Percentiles rank a stretch among this genome's conserved stretches.
phyloP scores from a whole-genome alignment of 2,797 vertebrate species.

The Miichthys miiuy region DNA sequence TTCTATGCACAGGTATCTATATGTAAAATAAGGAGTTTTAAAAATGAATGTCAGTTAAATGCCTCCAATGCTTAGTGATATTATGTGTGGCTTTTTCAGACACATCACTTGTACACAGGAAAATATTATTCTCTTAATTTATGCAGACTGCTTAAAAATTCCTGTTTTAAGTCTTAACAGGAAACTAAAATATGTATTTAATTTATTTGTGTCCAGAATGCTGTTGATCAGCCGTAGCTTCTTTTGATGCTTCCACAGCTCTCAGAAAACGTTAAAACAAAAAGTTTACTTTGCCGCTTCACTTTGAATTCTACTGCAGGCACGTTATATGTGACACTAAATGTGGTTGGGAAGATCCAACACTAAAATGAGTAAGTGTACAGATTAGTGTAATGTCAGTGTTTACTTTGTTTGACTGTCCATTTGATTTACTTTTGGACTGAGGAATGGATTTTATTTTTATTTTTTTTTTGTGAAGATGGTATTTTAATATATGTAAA shows the following conservation, averaged over 20 bases:
- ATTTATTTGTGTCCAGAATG: constrained; percentile 76
- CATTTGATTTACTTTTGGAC: constrained; percentile 62
- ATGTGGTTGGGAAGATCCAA: constrained; percentile 50
- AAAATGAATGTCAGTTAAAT: constrained; percentile 75
- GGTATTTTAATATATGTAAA: constrained; percentile 97
- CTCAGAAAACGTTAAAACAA: constrained; percentile 30
- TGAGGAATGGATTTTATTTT: constrained; percentile 80
- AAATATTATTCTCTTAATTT: constrained; percentile 81
- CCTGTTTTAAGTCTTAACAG: constrained; percentile 52
- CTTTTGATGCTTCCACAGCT: constrained; percentile 64
- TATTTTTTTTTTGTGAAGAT: constrained; percentile 77
- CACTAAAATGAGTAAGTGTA: constrained; percentile 63
- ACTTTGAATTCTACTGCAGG: constrained; percentile 55
- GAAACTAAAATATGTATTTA: constrained; percentile 66
- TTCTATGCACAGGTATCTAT: constrained; percentile 82
- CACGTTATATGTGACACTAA: constrained; percentile 67
- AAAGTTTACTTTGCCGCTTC: constrained; percentile 53
- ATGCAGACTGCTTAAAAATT: constrained; percentile 74
- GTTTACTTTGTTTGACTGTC: constrained; percentile 69
- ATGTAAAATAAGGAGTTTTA: constrained; percentile 66
- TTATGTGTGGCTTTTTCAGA: constrained; percentile 71
- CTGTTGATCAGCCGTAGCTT: constrained; percentile 84
- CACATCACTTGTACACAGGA: constrained; percentile 71
- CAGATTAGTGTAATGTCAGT: constrained; percentile 72
- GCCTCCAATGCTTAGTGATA: constrained; percentile 76